Evolutionary conservation across 1,140 invertebrate genomes (phyloP), one percentile per base, ranked within the genome.

Genomic region (Lanistes nyassanus): DNA sequence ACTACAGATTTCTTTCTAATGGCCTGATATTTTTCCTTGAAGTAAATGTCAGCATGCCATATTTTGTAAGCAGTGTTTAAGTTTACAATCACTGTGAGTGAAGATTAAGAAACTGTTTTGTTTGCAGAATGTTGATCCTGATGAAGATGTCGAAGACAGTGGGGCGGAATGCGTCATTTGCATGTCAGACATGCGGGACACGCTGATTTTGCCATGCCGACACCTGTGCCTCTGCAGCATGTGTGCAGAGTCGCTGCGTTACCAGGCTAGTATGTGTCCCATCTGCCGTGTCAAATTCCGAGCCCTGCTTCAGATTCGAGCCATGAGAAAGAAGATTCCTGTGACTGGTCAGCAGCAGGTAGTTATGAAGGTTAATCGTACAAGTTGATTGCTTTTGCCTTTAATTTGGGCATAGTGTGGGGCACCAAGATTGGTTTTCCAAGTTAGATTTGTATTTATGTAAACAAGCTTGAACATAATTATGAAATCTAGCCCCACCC

Each of bases 151-250:
- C 3, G 97, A 99, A 85, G 97, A 99, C 85, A 97, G 96, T 87
- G 96, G 97, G 23, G 95, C 95, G 16, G 98, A 99, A 90, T 99
- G 98, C 91, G 98, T 99, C 19, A 99, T 99, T 85, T 99, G 98
- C 88, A 99, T 99, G 97, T 97, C 95, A 85, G 97, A 99, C 87
- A 94, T 96, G 21, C 91, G 98, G 0, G 98, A 99, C 88, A 99
- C 98, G 0, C 90, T 99, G 29, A 99, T 99, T 81, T 91, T 99
- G 79, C 98, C 98, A 0, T 99, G 98, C 87, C 92, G 98, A 42
- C 98, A 99, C 91, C 92, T 99, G 23, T 99, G 98, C 87, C 90
- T 99, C 71, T 99, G 98, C 88, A 97, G 98, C 89, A 94, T 94
- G 0, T 99, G 98, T 90, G 98, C 97, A 0, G 97, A 99, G 89